Conservation (phyloP, 1,140 invertebrate genomes). For the Pseudobourletiella spinata region DNA sequence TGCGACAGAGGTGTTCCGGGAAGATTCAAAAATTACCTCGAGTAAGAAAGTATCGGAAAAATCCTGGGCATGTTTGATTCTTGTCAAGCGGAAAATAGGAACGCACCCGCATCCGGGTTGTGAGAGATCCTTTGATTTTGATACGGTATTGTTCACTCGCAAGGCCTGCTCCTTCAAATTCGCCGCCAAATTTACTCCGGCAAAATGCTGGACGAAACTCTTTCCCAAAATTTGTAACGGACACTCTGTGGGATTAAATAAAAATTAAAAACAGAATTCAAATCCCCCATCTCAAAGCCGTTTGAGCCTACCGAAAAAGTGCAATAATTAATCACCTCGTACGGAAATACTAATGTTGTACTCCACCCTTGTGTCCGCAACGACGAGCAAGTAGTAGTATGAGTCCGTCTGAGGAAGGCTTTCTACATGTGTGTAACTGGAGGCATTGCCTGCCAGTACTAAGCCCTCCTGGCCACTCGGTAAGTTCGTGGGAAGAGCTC, state of each 20-base stretch:
- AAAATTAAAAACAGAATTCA: conserved; percentile 16
- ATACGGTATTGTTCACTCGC: conserved; percentile 23
- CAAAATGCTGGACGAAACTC: conserved; percentile 34
- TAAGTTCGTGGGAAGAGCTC: conserved; percentile 43
- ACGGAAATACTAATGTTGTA: conserved; percentile 43
- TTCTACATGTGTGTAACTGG: conserved; percentile 41
- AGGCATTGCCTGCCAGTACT: conserved; percentile 40
- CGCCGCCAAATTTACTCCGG: conserved; percentile 16
- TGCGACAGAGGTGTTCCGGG: neutral
- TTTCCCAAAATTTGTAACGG: conserved; percentile 30
- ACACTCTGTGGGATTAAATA: conserved; percentile 20
- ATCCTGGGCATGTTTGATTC: conserved; percentile 46
- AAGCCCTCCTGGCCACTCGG: conserved; percentile 37
- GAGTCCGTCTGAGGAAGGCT: conserved; percentile 46
- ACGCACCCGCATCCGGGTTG: conserved; percentile 38
- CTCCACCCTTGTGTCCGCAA: conserved; percentile 43
- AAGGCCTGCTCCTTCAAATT: conserved; percentile 29
- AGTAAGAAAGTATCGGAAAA: conserved; percentile 48
- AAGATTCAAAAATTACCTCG: conserved; percentile 39
- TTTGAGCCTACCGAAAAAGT: no score
- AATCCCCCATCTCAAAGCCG: no score
- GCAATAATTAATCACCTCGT: no score
- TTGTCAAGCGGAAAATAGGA: conserved; percentile 44
- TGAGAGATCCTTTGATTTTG: neutral
- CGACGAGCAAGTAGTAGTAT: conserved; percentile 49